Conservation (phyloP, 2,113 vertebrate species). For the Glaucidium brasilianum region DNA sequence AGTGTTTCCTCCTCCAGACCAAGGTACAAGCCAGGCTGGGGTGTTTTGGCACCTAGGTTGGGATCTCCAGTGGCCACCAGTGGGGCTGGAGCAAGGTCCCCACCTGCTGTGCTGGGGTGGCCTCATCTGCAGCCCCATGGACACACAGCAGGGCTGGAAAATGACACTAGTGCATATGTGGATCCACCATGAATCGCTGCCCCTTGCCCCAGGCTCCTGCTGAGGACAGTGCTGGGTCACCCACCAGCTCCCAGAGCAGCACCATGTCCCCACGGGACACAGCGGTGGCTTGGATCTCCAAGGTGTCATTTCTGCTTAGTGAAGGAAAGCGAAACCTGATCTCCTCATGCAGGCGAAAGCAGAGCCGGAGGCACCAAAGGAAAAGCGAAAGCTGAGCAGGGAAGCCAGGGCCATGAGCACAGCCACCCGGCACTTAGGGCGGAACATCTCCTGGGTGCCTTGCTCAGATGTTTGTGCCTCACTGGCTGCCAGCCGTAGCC, state of each 20-base stretch:
- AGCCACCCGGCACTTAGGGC: accelerated
- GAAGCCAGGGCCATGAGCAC: accelerated
- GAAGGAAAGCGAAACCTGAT: neutral
- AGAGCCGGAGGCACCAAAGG: neutral
- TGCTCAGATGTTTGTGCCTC: neutral
- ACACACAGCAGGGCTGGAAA: neutral
- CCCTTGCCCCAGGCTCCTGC: neutral
- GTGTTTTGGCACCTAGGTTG: neutral
- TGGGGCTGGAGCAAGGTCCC: neutral
- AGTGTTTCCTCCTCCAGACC: neutral
- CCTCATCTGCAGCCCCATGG: neutral
- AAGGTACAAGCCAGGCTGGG: neutral
- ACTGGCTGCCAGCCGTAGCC: accelerated
- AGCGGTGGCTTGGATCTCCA: neutral
- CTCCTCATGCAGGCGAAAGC: neutral
- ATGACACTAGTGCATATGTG: accelerated
- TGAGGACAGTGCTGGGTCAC: accelerated
- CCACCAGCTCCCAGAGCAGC: accelerated
- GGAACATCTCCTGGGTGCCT: too few species aligned
- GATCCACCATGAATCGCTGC: neutral
- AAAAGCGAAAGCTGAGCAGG: neutral
- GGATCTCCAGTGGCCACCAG: neutral
- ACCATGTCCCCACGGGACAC: neutral
- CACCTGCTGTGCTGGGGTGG: neutral
- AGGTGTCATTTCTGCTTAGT: neutral